phyloP scores from a whole-genome alignment of 2,797 vertebrate species.

The Apogon talboti region DNA sequence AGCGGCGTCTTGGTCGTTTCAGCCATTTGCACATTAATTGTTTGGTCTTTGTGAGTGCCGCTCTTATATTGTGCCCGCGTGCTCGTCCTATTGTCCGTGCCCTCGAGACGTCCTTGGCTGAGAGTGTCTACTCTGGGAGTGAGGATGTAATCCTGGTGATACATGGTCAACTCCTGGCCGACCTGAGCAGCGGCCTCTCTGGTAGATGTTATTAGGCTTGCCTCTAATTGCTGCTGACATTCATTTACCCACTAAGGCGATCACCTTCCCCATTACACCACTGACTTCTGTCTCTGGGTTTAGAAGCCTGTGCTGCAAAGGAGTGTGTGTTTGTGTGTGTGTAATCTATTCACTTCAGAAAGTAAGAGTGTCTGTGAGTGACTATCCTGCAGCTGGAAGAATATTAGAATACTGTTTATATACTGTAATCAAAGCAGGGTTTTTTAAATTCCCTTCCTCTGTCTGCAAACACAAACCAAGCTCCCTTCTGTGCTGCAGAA shows the following conservation, averaged over 20 bases:
- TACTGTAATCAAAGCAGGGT: conserved; percentile 48
- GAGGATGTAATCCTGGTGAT: conserved; percentile 81
- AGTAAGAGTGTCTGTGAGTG: conserved; percentile 12
- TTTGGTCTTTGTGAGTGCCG: conserved; percentile 28
- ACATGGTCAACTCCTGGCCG: conserved; percentile 81
- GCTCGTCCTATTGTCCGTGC: conserved; percentile 61
- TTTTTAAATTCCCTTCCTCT: conserved; percentile 34
- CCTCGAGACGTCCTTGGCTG: conserved; percentile 83
- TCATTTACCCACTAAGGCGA: conserved; percentile 83
- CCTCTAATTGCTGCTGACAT: conserved; percentile 86
- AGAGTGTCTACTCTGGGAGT: conserved; percentile 54
- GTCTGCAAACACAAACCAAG: conserved; percentile 40
- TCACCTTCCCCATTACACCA: conserved; percentile 74
- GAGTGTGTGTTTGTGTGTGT: conserved; percentile 26
- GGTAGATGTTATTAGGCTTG: conserved; percentile 72
- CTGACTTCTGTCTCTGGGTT: conserved; percentile 61
- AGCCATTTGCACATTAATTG: conserved; percentile 51
- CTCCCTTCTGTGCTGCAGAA: conserved; percentile 54
- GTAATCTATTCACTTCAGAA: conserved; percentile 25
- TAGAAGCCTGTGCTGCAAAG: conserved; percentile 40
- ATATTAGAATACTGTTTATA: conserved; percentile 28
- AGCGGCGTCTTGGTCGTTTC: conserved; percentile 33
- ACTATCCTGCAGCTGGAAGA: conserved; percentile 13
- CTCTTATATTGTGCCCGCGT: conserved; percentile 37
- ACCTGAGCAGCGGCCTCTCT: conserved; percentile 66